These are phyloP conservation scores for Eupithecia centaureata DNA, from an alignment of 2,888 invertebrate species.

Conservation along the genomic window DNA sequence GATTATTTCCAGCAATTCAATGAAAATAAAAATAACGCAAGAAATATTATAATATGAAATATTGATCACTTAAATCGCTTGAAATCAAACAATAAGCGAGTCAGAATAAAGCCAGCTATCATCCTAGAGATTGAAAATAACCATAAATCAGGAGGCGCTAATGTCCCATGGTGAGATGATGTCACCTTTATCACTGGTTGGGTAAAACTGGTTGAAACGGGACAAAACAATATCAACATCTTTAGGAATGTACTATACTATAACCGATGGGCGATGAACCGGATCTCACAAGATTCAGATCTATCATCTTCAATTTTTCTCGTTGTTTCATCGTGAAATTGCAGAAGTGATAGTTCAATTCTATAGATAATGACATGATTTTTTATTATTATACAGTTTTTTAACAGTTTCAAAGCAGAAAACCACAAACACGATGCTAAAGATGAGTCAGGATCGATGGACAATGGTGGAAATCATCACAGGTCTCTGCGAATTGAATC, in stretches of 20 bases:
- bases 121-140: not conserved
- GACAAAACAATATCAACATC: conserved; percentile 6
- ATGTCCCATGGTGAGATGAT: conserved; percentile 6
- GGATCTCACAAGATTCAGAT: conserved; percentile 10
- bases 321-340: not conserved
- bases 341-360: not conserved
- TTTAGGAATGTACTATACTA: conserved; percentile 21
- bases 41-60: not conserved
- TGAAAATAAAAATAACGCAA: no score
- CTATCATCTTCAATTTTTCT: not conserved
- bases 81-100: not conserved
- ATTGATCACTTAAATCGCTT: not conserved
- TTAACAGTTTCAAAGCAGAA: no score
- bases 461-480: no score
- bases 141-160: conserved; percentile 6
- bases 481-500: no score
- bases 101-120: not conserved
- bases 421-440: no score
- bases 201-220: conserved; percentile 15
- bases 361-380: not conserved
- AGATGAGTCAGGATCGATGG: no score
- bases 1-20: not conserved
- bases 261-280: conserved; percentile 21
- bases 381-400: no score
- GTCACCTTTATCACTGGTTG: not conserved